These are phyloP conservation scores for Octodon degus DNA, from an alignment of 2,113 vertebrate genomes.

Conservation along the genomic window DNA sequence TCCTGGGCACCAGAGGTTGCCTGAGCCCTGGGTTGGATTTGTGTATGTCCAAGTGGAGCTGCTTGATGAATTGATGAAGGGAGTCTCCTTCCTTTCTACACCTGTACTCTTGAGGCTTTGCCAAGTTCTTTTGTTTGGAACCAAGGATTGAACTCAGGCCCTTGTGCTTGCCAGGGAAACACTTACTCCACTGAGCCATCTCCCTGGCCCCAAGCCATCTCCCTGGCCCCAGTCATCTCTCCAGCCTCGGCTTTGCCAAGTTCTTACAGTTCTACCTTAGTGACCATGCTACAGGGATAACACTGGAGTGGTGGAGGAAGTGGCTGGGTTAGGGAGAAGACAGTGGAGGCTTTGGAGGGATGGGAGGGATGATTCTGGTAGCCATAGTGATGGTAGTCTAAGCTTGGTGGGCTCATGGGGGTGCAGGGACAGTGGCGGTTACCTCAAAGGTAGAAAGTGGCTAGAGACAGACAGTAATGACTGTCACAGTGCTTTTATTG, in stretches of 20 bases:
- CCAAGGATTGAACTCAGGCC: too few species aligned
- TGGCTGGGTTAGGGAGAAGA: not conserved
- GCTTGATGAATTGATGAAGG: not conserved
- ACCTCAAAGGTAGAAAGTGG: not conserved
- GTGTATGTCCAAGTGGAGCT: not conserved
- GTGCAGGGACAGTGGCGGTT: not conserved
- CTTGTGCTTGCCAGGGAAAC: too few species aligned
- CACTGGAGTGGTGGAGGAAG: not conserved
- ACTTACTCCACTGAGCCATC: too few species aligned
- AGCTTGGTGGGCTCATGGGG: not conserved
- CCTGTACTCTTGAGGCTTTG: not conserved
- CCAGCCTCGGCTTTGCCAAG: not conserved
- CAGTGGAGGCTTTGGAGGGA: not conserved
- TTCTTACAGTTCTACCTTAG: not conserved
- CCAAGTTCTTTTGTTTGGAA: too few species aligned
- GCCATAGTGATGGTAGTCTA: not conserved
- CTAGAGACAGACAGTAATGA: not conserved
- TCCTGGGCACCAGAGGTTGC: not conserved
- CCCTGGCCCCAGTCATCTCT: too few species aligned
- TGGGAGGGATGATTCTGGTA: not conserved
- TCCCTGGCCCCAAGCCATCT: too few species aligned
- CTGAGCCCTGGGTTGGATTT: not conserved
- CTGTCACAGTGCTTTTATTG: not conserved
- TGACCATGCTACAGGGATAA: not conserved
- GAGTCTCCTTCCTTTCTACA: not conserved